These are phyloP conservation scores for Salvelinus sp. DNA, from an alignment of 2,113 vertebrate genomes.

Conservation along the genomic window DNA sequence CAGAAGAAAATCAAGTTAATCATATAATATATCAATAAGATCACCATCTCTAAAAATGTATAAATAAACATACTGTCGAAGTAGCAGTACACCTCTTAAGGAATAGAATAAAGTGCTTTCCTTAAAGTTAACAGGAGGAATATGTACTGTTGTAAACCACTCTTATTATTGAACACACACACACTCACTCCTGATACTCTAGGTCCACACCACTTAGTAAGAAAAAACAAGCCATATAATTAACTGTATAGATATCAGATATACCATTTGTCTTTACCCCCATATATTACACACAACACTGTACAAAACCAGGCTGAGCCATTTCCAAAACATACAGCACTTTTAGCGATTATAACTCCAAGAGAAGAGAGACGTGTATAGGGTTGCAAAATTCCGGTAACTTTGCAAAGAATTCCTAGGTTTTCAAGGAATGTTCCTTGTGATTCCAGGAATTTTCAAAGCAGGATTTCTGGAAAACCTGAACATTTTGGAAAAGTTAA, in stretches of 20 bases:
- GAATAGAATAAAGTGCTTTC: constrained; percentile 40
- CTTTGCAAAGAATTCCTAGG: no score
- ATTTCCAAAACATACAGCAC: not conserved
- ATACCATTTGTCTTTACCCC: no score
- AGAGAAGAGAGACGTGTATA: no score
- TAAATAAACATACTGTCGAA: constrained; percentile 46
- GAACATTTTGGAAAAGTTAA: no score
- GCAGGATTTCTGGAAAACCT: no score
- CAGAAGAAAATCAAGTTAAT: constrained; percentile 30
- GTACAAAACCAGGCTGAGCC: constrained; percentile 13
- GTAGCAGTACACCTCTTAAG: constrained; percentile 26
- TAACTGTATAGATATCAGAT: not conserved
- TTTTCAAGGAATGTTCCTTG: no score
- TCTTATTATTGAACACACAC: constrained; percentile 15
- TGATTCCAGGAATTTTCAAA: no score
- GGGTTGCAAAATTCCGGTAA: no score
- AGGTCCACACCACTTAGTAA: constrained; percentile 14
- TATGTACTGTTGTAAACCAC: constrained; percentile 25
- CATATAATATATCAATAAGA: constrained; percentile 22
- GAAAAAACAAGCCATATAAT: not conserved
- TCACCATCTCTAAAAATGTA: constrained; percentile 43
- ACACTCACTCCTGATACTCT: constrained; percentile 18
- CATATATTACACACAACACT: not conserved
- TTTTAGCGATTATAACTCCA: no score
- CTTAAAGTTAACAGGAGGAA: constrained; percentile 18